Evolutionary conservation across 1,140 invertebrate species (phyloP), one percentile per base, ranked within the genome.

Genomic region (Globodera ellingtonae): DNA sequence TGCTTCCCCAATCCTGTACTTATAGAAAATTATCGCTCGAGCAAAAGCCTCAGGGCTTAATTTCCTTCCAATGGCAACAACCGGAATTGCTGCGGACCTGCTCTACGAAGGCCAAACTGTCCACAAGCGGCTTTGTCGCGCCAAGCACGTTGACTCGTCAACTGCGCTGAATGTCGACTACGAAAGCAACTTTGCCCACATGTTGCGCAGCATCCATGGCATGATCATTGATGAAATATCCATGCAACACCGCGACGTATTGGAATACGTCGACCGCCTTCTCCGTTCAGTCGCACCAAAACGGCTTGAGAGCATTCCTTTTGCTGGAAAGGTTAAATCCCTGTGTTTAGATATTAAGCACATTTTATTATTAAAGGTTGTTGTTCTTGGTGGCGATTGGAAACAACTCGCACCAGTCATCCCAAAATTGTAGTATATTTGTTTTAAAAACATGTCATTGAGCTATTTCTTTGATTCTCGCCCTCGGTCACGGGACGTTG

Each of bases 361-460:
- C 18, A 71, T 71, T 21, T 2, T 35, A 35, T 2, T 35, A 35
- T 35, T 71, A 47, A 24, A 71, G 70, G 46, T 47, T 2, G 15
- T 71, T 2, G n/a, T 71, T 6, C 13, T 71, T 71, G 70, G 70
- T 15, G 70, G 70, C 46, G 70, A 71, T 15, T 71, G 70, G 70
- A 71, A 71, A 6, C 70, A 71, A 1, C n/a, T 71, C 13, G 15
- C 48, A 5, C 70, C 70, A 5, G 70, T 71, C 0, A 50, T 71
- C n/a, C 44, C 70, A n/a, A n/a, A n/a, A n/a, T n/a, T n/a, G n/a
- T n/a, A n/a, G n/a, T n/a, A n/a, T n/a, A n/a, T n/a, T n/a, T n/a
- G n/a, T n/a, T n/a, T n/a, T n/a, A n/a, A n/a, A n/a, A n/a, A n/a
- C n/a, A n/a, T n/a, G n/a, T n/a, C n/a, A n/a, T n/a, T n/a, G n/a